Evolutionary conservation across 2,888 invertebrate genomes (phyloP).

Genomic region (Patella depressa): DNA sequence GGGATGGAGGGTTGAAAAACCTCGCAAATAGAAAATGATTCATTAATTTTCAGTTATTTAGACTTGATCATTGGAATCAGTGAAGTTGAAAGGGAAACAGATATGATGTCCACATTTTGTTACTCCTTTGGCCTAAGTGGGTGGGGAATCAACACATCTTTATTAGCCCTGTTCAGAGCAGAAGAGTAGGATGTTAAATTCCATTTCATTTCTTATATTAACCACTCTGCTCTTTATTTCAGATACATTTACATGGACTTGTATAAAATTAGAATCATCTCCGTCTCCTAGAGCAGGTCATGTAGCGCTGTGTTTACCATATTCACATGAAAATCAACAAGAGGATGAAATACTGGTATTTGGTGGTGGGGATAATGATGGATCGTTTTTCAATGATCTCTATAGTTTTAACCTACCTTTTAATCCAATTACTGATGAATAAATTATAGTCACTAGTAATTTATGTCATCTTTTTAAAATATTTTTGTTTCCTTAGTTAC

Average conservation of each 20-base stretch:
- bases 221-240: constrained; percentile 18
- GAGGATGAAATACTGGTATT: constrained; percentile 67
- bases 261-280: constrained; percentile 46
- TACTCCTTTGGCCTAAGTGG: no score
- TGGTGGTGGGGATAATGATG: constrained; percentile 70
- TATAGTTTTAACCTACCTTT: constrained; percentile 60
- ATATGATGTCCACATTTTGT: no score
- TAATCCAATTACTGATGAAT: constrained; percentile 37
- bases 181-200: neutral
- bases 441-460: no score
- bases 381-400: constrained; percentile 63
- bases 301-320: constrained; percentile 63
- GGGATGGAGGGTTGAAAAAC: no score
- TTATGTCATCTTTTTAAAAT: no score
- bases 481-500: no score
- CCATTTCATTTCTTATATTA: neutral
- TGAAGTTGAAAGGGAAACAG: no score
- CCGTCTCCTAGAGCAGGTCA: constrained; percentile 64
- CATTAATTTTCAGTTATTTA: no score
- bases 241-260: constrained; percentile 60
- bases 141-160: no score
- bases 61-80: no score
- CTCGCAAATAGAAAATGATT: no score
- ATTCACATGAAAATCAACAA: constrained; percentile 63
- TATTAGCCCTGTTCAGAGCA: no score